A percentile compares a stretch with the other conserved stretches of the same genome.
These are phyloP conservation scores for Agrotis exclamationis DNA, from an alignment of 2,888 invertebrate genomes.

Conservation along the genomic window DNA sequence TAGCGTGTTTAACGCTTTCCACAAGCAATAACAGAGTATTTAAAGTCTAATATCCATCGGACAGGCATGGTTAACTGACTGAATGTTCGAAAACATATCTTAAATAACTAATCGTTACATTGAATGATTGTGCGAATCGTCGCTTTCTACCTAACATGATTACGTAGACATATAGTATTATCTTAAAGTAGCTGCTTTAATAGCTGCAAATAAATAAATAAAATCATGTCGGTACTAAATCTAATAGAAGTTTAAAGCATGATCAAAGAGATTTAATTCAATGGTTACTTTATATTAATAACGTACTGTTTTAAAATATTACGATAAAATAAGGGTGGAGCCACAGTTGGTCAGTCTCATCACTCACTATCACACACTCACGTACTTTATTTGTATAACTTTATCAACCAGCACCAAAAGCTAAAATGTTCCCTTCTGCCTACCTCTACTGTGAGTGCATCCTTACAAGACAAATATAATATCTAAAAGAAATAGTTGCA, in stretches of 20 bases:
- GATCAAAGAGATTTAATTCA: slow-evolving; percentile 9
- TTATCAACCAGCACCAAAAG: slow-evolving; percentile 50
- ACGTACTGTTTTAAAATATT: neutral
- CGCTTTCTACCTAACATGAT: slow-evolving; percentile 33
- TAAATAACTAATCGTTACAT: slow-evolving; percentile 26
- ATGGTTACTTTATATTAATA: slow-evolving; percentile 9
- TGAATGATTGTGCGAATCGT: slow-evolving; percentile 45
- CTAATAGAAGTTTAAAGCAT: slow-evolving; percentile 31
- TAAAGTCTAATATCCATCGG: slow-evolving; percentile 34
- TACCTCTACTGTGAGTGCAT: slow-evolving; percentile 48
- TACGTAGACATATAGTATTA: slow-evolving; percentile 34
- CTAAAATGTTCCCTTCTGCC: slow-evolving; percentile 30
- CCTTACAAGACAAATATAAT: slow-evolving; percentile 23
- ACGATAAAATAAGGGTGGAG: slow-evolving; percentile 26
- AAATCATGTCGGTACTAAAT: slow-evolving; percentile 22
- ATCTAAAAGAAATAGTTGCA: slow-evolving; percentile 37
- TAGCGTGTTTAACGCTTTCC: slow-evolving; percentile 14
- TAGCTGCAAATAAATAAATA: slow-evolving; percentile 30
- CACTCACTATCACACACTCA: slow-evolving; percentile 14
- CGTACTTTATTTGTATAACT: slow-evolving; percentile 7
- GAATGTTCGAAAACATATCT: slow-evolving; percentile 35
- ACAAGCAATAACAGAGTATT: slow-evolving; percentile 33
- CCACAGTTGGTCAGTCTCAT: slow-evolving; percentile 35
- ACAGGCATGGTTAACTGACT: slow-evolving; percentile 18
- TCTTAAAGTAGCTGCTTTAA: slow-evolving; percentile 35